Evolutionary conservation across 2,797 vertebrate genomes (phyloP).

Genomic region (Kryptopterus vitreolus): DNA sequence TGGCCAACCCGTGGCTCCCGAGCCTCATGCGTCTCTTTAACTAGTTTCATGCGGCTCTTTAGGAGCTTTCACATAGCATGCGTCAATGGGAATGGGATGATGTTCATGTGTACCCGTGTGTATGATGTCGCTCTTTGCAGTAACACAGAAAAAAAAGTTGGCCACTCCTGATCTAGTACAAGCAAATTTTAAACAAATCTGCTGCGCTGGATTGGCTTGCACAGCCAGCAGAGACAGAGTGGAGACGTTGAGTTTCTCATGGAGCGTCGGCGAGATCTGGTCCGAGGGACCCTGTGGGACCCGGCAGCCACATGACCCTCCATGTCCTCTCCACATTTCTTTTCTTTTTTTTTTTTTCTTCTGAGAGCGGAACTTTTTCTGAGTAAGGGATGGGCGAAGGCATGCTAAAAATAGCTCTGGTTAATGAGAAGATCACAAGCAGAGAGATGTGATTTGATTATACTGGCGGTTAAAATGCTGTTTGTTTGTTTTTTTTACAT

Average conservation of each 20-base stretch:
- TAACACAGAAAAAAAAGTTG: too few species aligned
- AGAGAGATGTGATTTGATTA: not conserved
- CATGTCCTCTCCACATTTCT: conserved; percentile 40
- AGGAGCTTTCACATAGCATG: too few species aligned
- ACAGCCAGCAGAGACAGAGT: conserved; percentile 59
- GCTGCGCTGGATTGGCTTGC: conserved; percentile 66
- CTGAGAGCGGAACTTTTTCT: conserved; percentile 44
- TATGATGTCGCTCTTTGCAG: too few species aligned
- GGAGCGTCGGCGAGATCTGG: conserved; percentile 40
- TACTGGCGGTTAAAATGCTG: not conserved
- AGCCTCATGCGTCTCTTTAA: too few species aligned
- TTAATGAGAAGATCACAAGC: conserved; percentile 46
- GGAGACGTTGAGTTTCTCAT: conserved; percentile 59
- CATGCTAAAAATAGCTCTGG: conserved; percentile 51
- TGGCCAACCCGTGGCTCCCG: too few species aligned
- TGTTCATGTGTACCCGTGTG: too few species aligned
- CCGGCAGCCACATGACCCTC: conserved; percentile 34
- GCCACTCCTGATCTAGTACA: too few species aligned
- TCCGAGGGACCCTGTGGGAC: conserved; percentile 31
- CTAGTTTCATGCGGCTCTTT: too few species aligned
- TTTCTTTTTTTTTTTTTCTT: too few species aligned
- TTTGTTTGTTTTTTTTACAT: not conserved
- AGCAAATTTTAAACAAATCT: conserved; percentile 77
- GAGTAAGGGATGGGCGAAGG: conserved; percentile 31
- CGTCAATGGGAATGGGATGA: too few species aligned